Conservation (phyloP, 2,797 vertebrate species). For the Hephaestus fuliginosus region DNA sequence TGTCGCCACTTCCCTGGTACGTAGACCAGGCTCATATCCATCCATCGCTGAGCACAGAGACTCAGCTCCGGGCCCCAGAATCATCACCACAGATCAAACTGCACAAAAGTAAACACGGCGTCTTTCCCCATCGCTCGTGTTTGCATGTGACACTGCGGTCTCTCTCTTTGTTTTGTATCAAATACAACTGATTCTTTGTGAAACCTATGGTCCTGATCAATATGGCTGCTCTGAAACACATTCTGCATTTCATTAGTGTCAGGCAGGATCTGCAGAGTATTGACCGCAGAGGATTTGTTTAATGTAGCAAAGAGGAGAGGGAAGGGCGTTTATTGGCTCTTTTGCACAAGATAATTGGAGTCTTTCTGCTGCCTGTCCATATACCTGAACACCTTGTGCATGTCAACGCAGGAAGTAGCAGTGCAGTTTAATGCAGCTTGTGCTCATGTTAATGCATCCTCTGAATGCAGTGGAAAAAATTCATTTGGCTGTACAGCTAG, state of each 20-base stretch:
- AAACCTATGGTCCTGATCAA: slow-evolving; percentile 36
- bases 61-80: slow-evolving; percentile 22
- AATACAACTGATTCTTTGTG: slow-evolving; percentile 26
- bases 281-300: slow-evolving; percentile 32
- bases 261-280: slow-evolving; percentile 4
- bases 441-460: slow-evolving; percentile 30
- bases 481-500: not conserved
- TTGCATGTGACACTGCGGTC: slow-evolving; percentile 1
- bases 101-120: slow-evolving; percentile 44
- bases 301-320: slow-evolving; percentile 28
- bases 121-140: slow-evolving; percentile 20
- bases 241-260: slow-evolving; percentile 27
- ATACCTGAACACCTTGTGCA: slow-evolving; percentile 7
- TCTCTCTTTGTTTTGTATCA: slow-evolving; percentile 34
- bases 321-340: slow-evolving; percentile 38
- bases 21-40: slow-evolving; percentile 52
- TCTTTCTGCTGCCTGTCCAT: slow-evolving; percentile 2
- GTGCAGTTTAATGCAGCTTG: slow-evolving; percentile 21
- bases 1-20: slow-evolving; percentile 70
- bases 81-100: slow-evolving; percentile 50
- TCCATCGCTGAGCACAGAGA: slow-evolving; percentile 39
- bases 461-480: slow-evolving; percentile 36
- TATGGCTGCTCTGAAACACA: slow-evolving; percentile 18
- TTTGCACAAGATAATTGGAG: slow-evolving; percentile 40
- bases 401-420: slow-evolving; percentile 3